Base-by-base conservation (phyloP, 92 coral and sea anemone genomes). In the Epizoanthus stellaris region DNA sequence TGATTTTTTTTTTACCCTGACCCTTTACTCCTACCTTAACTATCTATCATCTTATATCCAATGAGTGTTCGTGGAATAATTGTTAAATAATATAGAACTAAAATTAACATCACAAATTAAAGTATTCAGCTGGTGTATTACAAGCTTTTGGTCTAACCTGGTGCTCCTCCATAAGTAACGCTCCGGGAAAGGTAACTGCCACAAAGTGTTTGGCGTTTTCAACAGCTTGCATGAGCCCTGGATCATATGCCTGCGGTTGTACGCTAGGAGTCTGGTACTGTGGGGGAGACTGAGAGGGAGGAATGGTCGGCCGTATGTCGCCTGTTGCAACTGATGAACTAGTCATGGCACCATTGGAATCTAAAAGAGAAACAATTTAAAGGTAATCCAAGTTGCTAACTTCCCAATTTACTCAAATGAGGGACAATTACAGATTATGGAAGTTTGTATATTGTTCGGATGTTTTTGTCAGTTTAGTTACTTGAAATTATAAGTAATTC, bases 121-220 rank as follows among this genome's bases (percentile, higher is more conserved):
- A 30, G 1, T 30, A 30, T 30, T 30, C 34, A 30, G 34, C 34
- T 30, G 34, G 34, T 30, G 34, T 45, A 45, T 7, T 7, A 45
- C 9, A 45, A 4, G 69, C 23, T 9, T 1, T 19, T 23, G 1
- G 23, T 38, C 95, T 79, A 85, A 96, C 98, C 82, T 91, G 93
- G 73, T 95, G 98, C 20, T 87, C 89, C 74, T 96, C 99, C 91
- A 87, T 77, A 60, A 96, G 89, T 16, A 86, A 67, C 12, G 99
- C 98, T 61, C 99, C 99, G 10, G 89, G 90, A 79, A 96, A 96
- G 10, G 99, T 89, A 58, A 82, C 84, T 17, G 79, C 76, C 1
- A 96, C 91, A 61, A 96, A 96, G 63, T 85, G 74, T 76, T 96
- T 94, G 4, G 94, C 97, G 34, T 91, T 89, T n/a, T 75, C 85